Evolutionary conservation across 1,140 invertebrate genomes (phyloP).

Genomic region (Dolichoris vasculosae): DNA sequence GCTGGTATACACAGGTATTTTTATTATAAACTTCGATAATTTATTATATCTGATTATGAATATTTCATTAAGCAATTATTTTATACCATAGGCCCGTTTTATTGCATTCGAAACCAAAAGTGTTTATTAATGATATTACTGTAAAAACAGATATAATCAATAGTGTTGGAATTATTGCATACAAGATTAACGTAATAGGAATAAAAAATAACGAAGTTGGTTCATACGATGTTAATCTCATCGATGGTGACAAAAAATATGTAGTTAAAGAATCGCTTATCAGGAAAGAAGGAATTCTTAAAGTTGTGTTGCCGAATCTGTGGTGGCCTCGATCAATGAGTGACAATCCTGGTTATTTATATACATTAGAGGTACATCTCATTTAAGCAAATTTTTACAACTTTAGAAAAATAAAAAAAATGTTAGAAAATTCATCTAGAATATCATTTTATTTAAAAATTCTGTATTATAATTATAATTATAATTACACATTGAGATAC

Average conservation of each 20-base stretch:
- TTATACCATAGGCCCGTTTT: constrained; percentile 79
- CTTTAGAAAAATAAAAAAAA: no score
- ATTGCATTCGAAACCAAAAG: constrained; percentile 89
- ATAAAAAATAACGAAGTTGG: constrained; percentile 63
- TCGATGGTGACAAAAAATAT: constrained; percentile 73
- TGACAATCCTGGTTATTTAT: constrained; percentile 88
- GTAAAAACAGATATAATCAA: constrained; percentile 83
- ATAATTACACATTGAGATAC: no score
- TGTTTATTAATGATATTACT: constrained; percentile 90
- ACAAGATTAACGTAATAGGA: constrained; percentile 71
- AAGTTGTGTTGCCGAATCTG: constrained; percentile 82
- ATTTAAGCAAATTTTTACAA: neutral
- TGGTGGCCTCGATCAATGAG: constrained; percentile 97
- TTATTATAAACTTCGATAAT: neutral
- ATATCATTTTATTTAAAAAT: no score
- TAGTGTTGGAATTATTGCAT: constrained; percentile 74
- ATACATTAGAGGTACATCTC: constrained; percentile 82
- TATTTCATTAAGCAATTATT: neutral
- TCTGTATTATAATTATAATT: no score
- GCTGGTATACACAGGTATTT: constrained; percentile 91
- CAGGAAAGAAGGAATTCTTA: constrained; percentile 75
- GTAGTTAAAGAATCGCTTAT: constrained; percentile 59
- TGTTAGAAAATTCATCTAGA: no score
- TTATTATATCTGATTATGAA: neutral
- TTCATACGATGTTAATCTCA: constrained; percentile 70